Conservation (phyloP, 2,797 vertebrate species). For the Parotocinclus haroldoi region DNA sequence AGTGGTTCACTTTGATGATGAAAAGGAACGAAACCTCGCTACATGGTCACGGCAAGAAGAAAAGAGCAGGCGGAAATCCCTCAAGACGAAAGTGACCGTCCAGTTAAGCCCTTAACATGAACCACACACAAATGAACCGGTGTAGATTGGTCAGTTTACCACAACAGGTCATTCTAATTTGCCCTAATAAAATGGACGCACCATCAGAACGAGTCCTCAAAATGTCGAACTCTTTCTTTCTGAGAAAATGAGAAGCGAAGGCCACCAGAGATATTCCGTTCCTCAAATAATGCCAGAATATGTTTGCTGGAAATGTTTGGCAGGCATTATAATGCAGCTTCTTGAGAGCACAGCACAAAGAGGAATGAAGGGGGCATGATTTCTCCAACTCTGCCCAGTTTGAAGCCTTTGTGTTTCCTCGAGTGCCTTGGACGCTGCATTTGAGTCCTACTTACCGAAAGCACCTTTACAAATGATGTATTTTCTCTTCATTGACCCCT, state of each 20-base stretch:
- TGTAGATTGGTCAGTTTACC: slow-evolving; percentile 25
- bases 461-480: slow-evolving; percentile 19
- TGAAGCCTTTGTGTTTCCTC: slow-evolving; percentile 6
- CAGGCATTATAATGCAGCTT: not conserved
- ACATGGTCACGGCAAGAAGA: slow-evolving; percentile 13
- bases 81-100: slow-evolving; percentile 27
- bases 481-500: slow-evolving; percentile 29
- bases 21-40: slow-evolving; percentile 30
- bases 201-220: slow-evolving; percentile 21
- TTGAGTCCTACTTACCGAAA: slow-evolving; percentile 17
- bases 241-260: slow-evolving; percentile 1
- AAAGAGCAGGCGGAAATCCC: slow-evolving; percentile 7
- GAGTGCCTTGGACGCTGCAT: slow-evolving; percentile 6
- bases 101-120: slow-evolving; percentile 25
- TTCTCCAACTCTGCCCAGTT: slow-evolving; percentile 14
- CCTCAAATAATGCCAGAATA: not conserved
- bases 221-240: slow-evolving; percentile 9
- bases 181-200: slow-evolving; percentile 30
- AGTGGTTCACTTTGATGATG: slow-evolving; percentile 30
- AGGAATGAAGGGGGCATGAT: slow-evolving; percentile 4
- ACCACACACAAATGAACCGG: slow-evolving; percentile 21
- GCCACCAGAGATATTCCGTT: slow-evolving; percentile 2
- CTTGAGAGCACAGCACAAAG: slow-evolving; percentile 6
- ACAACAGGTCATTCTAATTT: slow-evolving; percentile 17
- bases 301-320: slow-evolving; percentile 1